Evolutionary conservation across 2,888 invertebrate genomes (phyloP).

Genomic region (Alentia gelatinosa): DNA sequence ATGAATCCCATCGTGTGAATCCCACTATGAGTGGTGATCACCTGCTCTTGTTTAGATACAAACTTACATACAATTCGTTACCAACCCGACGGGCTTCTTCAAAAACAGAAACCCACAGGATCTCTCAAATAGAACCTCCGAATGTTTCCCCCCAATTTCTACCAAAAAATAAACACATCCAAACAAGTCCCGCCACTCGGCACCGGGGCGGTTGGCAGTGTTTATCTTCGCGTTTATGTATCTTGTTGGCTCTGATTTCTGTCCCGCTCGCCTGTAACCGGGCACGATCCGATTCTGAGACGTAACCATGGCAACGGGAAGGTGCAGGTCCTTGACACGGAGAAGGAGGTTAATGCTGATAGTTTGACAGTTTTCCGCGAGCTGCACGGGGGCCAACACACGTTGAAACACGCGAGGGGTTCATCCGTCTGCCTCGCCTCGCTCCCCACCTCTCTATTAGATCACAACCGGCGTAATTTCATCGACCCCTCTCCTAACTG

Average conservation of each 20-base stretch:
- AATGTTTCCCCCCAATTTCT: no score
- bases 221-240: not conserved
- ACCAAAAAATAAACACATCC: no score
- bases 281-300: conserved; percentile 31
- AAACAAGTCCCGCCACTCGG: no score
- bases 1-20: no score
- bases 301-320: conserved; percentile 38
- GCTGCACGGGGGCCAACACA: not conserved
- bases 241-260: not conserved
- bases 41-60: no score
- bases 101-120: no score
- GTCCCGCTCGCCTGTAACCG: not conserved
- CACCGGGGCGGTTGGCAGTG: no score
- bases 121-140: no score
- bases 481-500: not conserved
- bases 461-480: not conserved
- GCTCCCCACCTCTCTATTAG: not conserved
- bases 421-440: not conserved
- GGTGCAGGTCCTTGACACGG: conserved; percentile 32
- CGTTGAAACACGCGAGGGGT: not conserved
- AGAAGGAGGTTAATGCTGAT: conserved; percentile 46
- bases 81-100: no score
- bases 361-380: conserved; percentile 29
- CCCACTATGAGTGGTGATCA: no score
- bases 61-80: no score